These are phyloP conservation scores for Macropis europaea DNA, from an alignment of 2,888 invertebrate genomes.

Conservation along the genomic window DNA sequence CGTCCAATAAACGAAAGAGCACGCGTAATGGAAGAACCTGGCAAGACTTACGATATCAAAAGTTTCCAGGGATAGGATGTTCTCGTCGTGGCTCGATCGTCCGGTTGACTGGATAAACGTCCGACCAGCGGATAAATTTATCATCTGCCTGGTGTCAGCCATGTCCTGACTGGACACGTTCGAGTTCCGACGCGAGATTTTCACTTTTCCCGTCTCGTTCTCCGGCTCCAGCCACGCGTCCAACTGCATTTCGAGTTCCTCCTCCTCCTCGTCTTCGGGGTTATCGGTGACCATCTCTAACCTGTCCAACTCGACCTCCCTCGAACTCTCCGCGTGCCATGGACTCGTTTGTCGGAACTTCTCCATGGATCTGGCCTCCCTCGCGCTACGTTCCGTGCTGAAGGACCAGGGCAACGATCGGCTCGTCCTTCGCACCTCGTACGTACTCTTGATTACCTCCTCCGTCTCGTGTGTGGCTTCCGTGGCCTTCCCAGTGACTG, in stretches of 20 bases:
- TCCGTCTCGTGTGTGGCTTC: constrained; percentile 58
- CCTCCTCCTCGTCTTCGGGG: constrained; percentile 10
- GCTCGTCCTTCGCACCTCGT: constrained; percentile 54
- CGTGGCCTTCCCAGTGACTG: constrained; percentile 69
- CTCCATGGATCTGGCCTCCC: constrained; percentile 23
- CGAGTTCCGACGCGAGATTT: constrained; percentile 24
- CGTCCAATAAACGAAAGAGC: not conserved
- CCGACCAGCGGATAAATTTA: constrained; percentile 36
- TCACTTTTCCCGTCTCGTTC: constrained; percentile 18
- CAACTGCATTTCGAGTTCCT: constrained; percentile 23
- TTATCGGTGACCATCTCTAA: constrained; percentile 35
- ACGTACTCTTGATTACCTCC: constrained; percentile 54
- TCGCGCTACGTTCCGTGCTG: constrained; percentile 33
- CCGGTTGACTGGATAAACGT: constrained; percentile 38
- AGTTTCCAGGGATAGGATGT: constrained; percentile 1
- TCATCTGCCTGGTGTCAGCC: constrained; percentile 25
- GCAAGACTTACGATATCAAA: constrained; percentile 48
- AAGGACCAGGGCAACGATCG: constrained; percentile 45
- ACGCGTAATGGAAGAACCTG: not conserved
- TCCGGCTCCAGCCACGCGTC: not conserved
- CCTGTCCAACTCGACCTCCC: constrained; percentile 46
- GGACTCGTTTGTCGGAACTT: constrained; percentile 44
- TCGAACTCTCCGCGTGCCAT: constrained; percentile 46
- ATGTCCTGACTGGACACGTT: constrained; percentile 6
- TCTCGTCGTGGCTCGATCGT: constrained; percentile 7